A percentile compares a stretch with the other conserved stretches of the same genome.
Conservation (phyloP, 2,113 vertebrate species). For the Corythornis madagascariensis region DNA sequence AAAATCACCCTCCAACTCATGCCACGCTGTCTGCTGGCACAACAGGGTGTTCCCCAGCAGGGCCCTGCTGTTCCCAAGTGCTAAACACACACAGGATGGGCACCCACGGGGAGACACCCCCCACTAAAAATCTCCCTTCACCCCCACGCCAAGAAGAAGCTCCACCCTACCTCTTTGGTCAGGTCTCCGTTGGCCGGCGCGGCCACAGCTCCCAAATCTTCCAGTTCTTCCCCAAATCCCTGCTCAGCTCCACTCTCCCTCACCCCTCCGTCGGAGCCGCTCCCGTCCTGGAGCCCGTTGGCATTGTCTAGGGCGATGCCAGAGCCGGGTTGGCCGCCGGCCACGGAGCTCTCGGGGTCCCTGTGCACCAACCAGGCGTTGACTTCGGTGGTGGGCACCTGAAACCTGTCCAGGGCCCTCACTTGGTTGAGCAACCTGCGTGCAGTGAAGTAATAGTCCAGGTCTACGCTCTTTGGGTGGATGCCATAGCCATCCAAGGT, state of each 20-base stretch:
- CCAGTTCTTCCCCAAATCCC: slow-evolving; percentile 84
- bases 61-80: neutral
- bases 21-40: fast-evolving
- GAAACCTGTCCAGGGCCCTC: slow-evolving; percentile 91
- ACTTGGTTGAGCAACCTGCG: slow-evolving; percentile 92
- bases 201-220: slow-evolving; percentile 92
- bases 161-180: slow-evolving; percentile 91
- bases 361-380: slow-evolving; percentile 95
- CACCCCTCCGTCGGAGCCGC: slow-evolving; percentile 81
- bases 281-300: slow-evolving; percentile 84
- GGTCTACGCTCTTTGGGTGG: slow-evolving; percentile 96
- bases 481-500: slow-evolving; percentile 97
- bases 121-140: no score
- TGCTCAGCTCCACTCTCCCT: slow-evolving; percentile 87
- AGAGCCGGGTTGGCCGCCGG: slow-evolving; percentile 83
- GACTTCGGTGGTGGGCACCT: slow-evolving; percentile 91
- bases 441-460: slow-evolving; percentile 92
- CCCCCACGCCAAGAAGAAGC: no score
- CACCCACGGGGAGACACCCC: no score
- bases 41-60: fast-evolving
- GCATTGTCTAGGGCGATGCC: slow-evolving; percentile 87
- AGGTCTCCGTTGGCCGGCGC: slow-evolving; percentile 87
- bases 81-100: fast-evolving
- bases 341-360: slow-evolving; percentile 90
- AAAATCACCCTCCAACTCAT: fast-evolving